phyloP scores from a whole-genome alignment of 2,888 invertebrate species.

The Cremastobaeus sp. region DNA sequence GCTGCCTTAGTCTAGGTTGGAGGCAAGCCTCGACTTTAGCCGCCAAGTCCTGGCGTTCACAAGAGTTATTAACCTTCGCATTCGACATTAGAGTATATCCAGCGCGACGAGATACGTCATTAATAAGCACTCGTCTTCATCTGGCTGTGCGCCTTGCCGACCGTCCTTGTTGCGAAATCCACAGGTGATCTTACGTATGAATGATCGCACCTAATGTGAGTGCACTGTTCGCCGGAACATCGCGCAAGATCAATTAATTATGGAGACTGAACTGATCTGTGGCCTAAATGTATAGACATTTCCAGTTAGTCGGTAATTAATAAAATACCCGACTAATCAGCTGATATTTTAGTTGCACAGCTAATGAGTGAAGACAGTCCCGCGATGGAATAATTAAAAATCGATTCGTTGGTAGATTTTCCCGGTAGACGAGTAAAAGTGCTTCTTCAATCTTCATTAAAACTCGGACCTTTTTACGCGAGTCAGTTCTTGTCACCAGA shows the following conservation, averaged over 20 bases:
- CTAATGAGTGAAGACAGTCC: slow-evolving; percentile 5
- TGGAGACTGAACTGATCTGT: slow-evolving; percentile 12
- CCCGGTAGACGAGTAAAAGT: slow-evolving; percentile 6
- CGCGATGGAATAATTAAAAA: neutral
- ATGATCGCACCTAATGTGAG: slow-evolving; percentile 30
- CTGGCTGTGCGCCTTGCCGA: slow-evolving; percentile 9
- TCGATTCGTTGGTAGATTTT: slow-evolving; percentile 4
- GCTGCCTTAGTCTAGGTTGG: slow-evolving; percentile 64
- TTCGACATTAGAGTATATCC: slow-evolving; percentile 63
- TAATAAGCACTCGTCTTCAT: slow-evolving; percentile 57
- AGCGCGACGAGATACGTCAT: slow-evolving; percentile 60
- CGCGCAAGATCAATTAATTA: slow-evolving; percentile 49
- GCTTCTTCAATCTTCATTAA: slow-evolving; percentile 18
- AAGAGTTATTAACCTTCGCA: slow-evolving; percentile 73
- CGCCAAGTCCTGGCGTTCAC: slow-evolving; percentile 63
- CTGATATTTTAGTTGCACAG: slow-evolving; percentile 13
- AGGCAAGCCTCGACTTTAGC: slow-evolving; percentile 63
- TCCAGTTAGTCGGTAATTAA: slow-evolving; percentile 29
- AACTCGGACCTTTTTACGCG: neutral
- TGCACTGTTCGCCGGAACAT: slow-evolving; percentile 16
- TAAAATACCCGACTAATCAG: slow-evolving; percentile 19
- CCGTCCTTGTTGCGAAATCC: slow-evolving; percentile 50
- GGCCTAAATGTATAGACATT: slow-evolving; percentile 18
- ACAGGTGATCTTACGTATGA: slow-evolving; percentile 45
- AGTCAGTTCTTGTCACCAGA: slow-evolving; percentile 21